A percentile compares a stretch with the other conserved stretches of the same genome.
Conservation (phyloP, 2,113 vertebrate species). For the Trematocara unimaculatum region DNA sequence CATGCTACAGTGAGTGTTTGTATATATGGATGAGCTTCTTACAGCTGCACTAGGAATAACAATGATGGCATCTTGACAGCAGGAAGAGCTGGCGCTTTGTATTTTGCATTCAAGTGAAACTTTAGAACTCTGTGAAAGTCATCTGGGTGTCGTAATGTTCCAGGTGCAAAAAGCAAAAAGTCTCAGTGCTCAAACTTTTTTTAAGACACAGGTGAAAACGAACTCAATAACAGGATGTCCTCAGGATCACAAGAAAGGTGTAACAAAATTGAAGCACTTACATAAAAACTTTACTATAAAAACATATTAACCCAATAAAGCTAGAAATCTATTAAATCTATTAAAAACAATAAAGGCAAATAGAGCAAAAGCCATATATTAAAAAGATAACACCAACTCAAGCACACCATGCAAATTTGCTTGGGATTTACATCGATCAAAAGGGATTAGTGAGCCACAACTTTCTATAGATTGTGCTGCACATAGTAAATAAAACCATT, state of each 20-base stretch:
- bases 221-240: background rate
- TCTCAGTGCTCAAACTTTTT: background rate
- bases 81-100: background rate
- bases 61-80: background rate
- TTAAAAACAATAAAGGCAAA: background rate
- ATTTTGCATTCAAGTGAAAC: background rate
- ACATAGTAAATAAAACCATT: background rate
- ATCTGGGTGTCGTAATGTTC: background rate
- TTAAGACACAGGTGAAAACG: rapidly evolving
- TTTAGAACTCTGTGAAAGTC: background rate
- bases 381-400: background rate
- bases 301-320: background rate
- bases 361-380: background rate
- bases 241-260: background rate
- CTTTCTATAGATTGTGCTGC: background rate
- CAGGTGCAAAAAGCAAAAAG: background rate
- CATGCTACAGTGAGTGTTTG: background rate
- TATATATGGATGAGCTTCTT: background rate
- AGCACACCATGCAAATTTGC: background rate
- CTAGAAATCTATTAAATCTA: background rate
- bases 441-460: background rate
- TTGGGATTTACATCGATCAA: background rate
- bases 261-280: background rate
- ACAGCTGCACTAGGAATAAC: background rate
- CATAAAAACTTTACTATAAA: background rate